A percentile compares a stretch with the other conserved stretches of the same genome.
These are phyloP conservation scores for Dolichomitus sp. DNA, from an alignment of 2,888 invertebrate species.

Conservation along the genomic window DNA sequence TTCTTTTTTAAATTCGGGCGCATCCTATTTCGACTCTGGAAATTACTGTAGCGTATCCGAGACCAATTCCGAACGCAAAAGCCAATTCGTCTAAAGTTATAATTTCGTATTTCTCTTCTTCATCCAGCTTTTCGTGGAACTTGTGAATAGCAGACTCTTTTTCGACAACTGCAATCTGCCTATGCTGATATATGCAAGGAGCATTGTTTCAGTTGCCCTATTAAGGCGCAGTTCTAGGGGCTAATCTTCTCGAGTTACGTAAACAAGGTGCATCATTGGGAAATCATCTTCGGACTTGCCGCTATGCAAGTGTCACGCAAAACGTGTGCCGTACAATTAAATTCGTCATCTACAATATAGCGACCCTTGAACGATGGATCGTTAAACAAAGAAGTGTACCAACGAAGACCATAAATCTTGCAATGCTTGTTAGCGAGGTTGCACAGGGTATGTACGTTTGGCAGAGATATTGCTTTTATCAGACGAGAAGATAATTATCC, in stretches of 20 bases:
- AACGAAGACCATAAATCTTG: not conserved
- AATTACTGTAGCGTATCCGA: not conserved
- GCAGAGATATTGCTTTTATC: not conserved
- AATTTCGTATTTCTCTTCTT: not conserved
- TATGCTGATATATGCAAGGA: not conserved
- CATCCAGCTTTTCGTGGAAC: not conserved
- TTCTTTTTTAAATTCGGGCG: not conserved
- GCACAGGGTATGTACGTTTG: not conserved
- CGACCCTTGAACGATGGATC: not conserved
- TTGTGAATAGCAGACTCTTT: not conserved
- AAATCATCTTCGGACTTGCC: not conserved
- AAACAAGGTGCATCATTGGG: not conserved
- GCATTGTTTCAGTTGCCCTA: not conserved
- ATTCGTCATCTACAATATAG: not conserved
- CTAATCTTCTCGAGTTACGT: not conserved
- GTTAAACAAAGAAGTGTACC: not conserved
- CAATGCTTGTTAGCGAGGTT: not conserved
- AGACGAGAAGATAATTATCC: constrained; percentile 9
- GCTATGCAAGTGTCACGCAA: not conserved
- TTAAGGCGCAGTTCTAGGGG: not conserved
- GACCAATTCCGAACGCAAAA: not conserved
- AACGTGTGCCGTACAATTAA: not conserved
- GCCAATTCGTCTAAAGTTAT: not conserved
- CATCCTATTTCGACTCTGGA: not conserved
- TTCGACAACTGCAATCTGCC: not conserved